Conservation (phyloP, 2,888 invertebrate genomes). For the Apoderus coryli region DNA sequence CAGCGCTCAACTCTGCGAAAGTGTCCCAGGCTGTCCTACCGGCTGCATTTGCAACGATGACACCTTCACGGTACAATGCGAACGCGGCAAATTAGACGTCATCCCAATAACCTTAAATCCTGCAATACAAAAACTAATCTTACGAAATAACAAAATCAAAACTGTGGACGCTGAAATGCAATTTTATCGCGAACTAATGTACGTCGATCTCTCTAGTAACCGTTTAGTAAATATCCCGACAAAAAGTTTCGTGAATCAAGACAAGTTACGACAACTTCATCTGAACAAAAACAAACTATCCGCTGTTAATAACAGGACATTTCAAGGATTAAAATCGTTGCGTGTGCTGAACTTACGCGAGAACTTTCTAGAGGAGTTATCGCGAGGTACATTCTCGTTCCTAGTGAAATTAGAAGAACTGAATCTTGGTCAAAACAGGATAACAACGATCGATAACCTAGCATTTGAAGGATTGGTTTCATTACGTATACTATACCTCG, state of each 20-base stretch:
- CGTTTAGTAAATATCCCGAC: conserved; percentile 69
- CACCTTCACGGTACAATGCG: conserved; percentile 72
- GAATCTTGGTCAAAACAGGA: conserved; percentile 74
- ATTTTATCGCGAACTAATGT: conserved; percentile 75
- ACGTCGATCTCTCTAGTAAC: conserved; percentile 72
- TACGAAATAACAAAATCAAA: conserved; percentile 75
- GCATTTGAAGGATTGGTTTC: conserved; percentile 64
- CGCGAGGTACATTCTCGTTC: conserved; percentile 57
- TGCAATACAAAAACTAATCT: conserved; percentile 69
- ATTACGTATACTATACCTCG: conserved; percentile 66
- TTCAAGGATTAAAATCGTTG: conserved; percentile 60
- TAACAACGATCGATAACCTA: conserved; percentile 60
- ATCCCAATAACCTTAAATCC: conserved; percentile 86
- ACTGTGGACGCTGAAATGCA: conserved; percentile 80
- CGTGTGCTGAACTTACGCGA: conserved; percentile 69
- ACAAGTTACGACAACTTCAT: conserved; percentile 68
- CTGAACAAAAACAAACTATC: conserved; percentile 77
- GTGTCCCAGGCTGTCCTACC: conserved; percentile 62
- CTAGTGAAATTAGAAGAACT: conserved; percentile 68
- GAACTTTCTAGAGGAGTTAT: conserved; percentile 68
- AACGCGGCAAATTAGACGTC: conserved; percentile 73
- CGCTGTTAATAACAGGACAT: conserved; percentile 62
- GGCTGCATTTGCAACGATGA: conserved; percentile 85
- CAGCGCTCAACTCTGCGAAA: too few relatives aligned
- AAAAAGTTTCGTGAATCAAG: conserved; percentile 66